Conservation (phyloP, 1,140 invertebrate species). For the Zaprionus africanus region DNA sequence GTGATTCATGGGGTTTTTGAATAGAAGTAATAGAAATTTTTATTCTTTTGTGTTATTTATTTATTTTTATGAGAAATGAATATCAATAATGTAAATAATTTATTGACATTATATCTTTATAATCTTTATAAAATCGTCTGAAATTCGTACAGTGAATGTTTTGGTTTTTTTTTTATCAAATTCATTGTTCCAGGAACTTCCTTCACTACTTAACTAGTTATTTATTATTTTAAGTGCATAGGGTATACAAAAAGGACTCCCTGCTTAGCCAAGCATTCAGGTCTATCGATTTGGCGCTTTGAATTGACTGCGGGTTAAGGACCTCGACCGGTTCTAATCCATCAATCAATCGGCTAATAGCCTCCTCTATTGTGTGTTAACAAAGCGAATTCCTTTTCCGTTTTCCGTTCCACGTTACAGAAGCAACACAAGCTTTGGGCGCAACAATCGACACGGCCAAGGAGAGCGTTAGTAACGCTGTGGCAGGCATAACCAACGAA, state of each 20-base stretch:
- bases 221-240: neutral
- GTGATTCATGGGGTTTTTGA: neutral
- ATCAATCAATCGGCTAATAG: slow-evolving; percentile 20
- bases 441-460: slow-evolving; percentile 71
- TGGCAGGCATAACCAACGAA: slow-evolving; percentile 76
- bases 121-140: too few species aligned
- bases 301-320: slow-evolving; percentile 30
- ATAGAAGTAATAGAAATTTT: neutral
- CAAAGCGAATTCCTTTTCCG: neutral
- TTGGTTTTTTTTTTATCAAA: too few species aligned
- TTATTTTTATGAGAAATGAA: too few species aligned
- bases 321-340: neutral
- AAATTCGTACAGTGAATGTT: too few species aligned
- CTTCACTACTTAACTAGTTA: neutral
- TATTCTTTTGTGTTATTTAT: too few species aligned
- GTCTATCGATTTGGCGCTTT: slow-evolving; percentile 17
- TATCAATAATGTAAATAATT: too few species aligned
- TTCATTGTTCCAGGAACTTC: neutral
- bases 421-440: slow-evolving; percentile 57
- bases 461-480: slow-evolving; percentile 71
- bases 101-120: too few species aligned
- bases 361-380: slow-evolving; percentile 32
- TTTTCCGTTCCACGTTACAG: slow-evolving; percentile 36
- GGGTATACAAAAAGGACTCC: neutral
- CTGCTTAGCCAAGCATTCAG: neutral